Percentiles rank a stretch among this genome's conserved stretches.
Evolutionary conservation across 2,797 vertebrate genomes (phyloP).

Genomic region (Poliocrania exsul): DNA sequence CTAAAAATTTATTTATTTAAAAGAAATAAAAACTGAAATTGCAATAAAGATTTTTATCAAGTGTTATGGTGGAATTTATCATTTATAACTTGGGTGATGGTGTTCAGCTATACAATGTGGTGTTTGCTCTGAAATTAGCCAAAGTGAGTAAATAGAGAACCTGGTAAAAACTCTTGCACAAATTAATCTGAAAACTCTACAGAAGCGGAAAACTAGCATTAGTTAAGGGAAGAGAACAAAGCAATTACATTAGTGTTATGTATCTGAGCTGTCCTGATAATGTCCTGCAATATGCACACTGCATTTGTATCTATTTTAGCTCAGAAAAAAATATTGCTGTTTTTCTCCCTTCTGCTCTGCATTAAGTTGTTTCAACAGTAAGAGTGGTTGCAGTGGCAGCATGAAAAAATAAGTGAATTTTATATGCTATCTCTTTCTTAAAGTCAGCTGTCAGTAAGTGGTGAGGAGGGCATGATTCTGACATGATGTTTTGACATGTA

Average conservation of each 20-base stretch:
- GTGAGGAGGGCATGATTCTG: neutral
- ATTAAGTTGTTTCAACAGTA: neutral
- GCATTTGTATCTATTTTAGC: neutral
- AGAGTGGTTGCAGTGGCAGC: neutral
- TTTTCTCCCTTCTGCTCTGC: neutral
- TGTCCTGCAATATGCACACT: neutral
- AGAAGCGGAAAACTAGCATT: neutral
- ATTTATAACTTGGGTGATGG: neutral
- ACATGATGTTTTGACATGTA: neutral
- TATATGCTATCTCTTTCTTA: neutral
- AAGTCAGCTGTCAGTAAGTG: neutral
- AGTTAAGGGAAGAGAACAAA: neutral
- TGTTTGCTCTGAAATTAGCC: constrained; percentile 4
- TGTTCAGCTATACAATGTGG: neutral
- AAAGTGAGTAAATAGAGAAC: neutral
- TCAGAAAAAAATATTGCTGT: neutral
- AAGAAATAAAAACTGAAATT: constrained; percentile 33
- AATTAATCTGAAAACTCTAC: neutral
- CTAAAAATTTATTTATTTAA: neutral
- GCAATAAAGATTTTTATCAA: constrained; percentile 61
- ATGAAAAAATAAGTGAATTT: constrained; percentile 8
- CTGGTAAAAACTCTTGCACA: neutral
- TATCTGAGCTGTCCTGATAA: neutral
- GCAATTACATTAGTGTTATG: neutral
- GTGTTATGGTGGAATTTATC: constrained; percentile 2